phyloP scores from a whole-genome alignment of 2,888 invertebrate genomes.

The Balanococcus diminutus region DNA sequence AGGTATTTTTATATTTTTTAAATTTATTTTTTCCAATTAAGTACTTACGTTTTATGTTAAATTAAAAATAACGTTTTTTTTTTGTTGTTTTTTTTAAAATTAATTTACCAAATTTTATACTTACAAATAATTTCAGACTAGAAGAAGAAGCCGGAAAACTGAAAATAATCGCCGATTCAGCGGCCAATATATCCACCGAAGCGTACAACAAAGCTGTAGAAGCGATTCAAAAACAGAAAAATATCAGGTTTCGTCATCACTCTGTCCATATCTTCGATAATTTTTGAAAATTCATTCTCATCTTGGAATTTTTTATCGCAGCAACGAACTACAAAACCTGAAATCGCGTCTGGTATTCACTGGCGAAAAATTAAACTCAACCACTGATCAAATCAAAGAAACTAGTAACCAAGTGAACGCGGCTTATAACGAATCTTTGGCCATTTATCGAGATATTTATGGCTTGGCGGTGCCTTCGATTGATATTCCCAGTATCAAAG shows the following conservation, averaged over 20 bases:
- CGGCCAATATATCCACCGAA: conserved; percentile 79
- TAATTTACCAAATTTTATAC: too few species aligned
- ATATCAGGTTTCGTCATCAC: conserved; percentile 67
- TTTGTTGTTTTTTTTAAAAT: too few species aligned
- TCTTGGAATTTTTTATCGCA: conserved; percentile 60
- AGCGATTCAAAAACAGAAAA: conserved; percentile 75
- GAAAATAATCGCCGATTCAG: conserved; percentile 76
- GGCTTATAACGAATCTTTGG: conserved; percentile 82
- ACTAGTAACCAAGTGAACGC: conserved; percentile 73
- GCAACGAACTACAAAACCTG: conserved; percentile 72
- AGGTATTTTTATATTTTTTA: too few species aligned
- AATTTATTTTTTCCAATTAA: too few species aligned
- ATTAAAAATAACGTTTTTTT: too few species aligned
- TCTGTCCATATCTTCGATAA: conserved; percentile 38
- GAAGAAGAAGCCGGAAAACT: conserved; percentile 76
- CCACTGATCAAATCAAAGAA: conserved; percentile 74
- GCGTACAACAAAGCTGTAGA: conserved; percentile 82
- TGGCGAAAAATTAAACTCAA: conserved; percentile 72
- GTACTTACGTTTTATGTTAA: too few species aligned
- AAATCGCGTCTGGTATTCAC: conserved; percentile 72
- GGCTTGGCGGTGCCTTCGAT: conserved; percentile 79
- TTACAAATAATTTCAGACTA: conserved; percentile 63
- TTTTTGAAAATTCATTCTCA: neutral
- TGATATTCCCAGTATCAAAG: conserved; percentile 72
- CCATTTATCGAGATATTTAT: conserved; percentile 79